Evolutionary conservation across 2,797 vertebrate species (phyloP).

Genomic region (Urosaurus nigricauda): DNA sequence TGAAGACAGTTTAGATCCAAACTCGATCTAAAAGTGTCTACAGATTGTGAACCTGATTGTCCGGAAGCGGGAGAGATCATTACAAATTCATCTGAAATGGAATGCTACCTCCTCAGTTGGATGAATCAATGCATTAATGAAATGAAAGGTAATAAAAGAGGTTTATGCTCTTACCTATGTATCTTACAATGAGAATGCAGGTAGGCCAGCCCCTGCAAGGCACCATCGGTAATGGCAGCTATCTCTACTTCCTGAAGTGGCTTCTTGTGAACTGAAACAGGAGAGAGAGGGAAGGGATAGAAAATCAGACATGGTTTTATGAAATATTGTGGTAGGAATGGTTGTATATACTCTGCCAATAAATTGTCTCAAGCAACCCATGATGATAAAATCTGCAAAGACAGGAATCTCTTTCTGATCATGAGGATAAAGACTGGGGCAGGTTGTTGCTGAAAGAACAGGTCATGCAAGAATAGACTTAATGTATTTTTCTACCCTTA

Average conservation of each 20-base stretch:
- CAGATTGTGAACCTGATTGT: background rate
- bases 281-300: background rate
- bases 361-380: background rate
- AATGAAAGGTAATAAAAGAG: background rate
- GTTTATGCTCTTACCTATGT: slow-evolving; percentile 87
- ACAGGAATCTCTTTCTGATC: background rate
- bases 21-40: background rate
- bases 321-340: background rate
- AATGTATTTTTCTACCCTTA: background rate
- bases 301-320: background rate
- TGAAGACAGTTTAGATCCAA: background rate
- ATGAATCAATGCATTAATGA: background rate
- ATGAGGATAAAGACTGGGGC: background rate
- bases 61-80: no score
- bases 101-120: background rate
- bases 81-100: background rate
- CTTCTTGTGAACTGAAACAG: slow-evolving; percentile 94
- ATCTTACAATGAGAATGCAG: slow-evolving; percentile 97
- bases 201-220: slow-evolving; percentile 98
- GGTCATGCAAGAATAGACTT: background rate
- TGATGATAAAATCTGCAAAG: background rate
- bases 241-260: slow-evolving; percentile 99
- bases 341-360: background rate
- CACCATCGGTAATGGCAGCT: slow-evolving; percentile 98
- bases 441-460: background rate